Evolutionary conservation across 2,888 invertebrate genomes (phyloP).

Genomic region (Branchipolynoe longqiensis): DNA sequence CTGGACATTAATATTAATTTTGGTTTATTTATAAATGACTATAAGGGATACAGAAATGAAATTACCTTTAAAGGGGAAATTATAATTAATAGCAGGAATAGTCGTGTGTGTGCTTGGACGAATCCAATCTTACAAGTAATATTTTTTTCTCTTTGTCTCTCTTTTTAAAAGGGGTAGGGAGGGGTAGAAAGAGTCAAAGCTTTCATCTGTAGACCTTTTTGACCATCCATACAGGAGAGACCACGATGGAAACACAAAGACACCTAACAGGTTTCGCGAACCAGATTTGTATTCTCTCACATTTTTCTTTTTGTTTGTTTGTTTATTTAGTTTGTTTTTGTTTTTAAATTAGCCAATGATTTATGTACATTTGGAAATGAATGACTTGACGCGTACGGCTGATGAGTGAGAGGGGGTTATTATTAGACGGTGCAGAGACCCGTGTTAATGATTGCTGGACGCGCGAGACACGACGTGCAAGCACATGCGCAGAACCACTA

Average conservation of each 20-base stretch:
- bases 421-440: background rate
- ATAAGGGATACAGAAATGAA: no score
- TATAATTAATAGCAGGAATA: no score
- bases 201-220: no score
- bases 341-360: constrained; percentile 54
- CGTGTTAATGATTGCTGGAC: constrained; percentile 5
- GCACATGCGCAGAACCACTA: background rate
- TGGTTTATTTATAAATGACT: no score
- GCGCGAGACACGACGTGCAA: background rate
- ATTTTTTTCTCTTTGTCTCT: no score
- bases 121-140: no score
- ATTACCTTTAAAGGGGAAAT: no score
- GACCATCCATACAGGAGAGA: constrained; percentile 38
- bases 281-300: background rate
- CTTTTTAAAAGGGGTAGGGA: no score
- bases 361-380: constrained; percentile 50
- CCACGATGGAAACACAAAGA: constrained; percentile 48
- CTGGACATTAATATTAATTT: no score
- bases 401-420: constrained; percentile 8
- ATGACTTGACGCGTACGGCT: constrained; percentile 13
- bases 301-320: background rate
- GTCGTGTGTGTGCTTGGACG: no score
- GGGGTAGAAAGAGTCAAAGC: no score
- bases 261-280: background rate
- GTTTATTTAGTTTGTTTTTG: background rate